phyloP scores from a whole-genome alignment of 37 sponge, comb jelly and placozoan species.

The Corticium candelabrum region DNA sequence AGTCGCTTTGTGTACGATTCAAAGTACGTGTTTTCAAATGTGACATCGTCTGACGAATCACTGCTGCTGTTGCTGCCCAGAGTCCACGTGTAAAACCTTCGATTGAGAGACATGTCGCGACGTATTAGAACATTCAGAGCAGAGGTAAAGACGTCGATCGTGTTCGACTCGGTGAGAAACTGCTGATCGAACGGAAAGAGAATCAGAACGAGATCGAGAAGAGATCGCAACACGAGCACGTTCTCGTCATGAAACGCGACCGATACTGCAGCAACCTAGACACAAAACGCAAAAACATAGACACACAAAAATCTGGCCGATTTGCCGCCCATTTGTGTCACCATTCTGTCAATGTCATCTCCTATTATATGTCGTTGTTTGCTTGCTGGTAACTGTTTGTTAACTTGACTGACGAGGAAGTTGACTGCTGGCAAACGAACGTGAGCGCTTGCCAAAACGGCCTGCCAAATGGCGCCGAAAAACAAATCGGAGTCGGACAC shows the following conservation, averaged over 20 bases:
- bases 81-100: constrained; percentile 71
- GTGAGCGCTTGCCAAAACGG: neutral
- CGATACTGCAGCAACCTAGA: constrained; percentile 47
- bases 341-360: neutral
- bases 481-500: neutral
- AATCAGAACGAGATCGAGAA: constrained; percentile 43
- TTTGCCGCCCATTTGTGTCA: neutral
- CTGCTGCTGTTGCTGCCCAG: neutral
- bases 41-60: neutral
- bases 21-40: constrained; percentile 26
- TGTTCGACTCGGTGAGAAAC: neutral
- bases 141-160: constrained; percentile 28
- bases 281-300: neutral
- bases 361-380: neutral
- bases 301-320: neutral
- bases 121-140: constrained; percentile 59
- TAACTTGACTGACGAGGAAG: neutral
- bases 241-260: constrained; percentile 56
- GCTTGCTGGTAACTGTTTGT: neutral
- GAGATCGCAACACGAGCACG: constrained; percentile 40
- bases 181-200: constrained; percentile 53
- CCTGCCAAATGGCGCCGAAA: neutral
- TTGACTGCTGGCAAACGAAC: constrained; percentile 1
- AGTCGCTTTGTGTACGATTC: constrained; percentile 11
- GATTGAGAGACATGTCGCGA: constrained; percentile 65